phyloP scores from a whole-genome alignment of 2,797 vertebrate genomes.

The Lutjanus campechanus region DNA sequence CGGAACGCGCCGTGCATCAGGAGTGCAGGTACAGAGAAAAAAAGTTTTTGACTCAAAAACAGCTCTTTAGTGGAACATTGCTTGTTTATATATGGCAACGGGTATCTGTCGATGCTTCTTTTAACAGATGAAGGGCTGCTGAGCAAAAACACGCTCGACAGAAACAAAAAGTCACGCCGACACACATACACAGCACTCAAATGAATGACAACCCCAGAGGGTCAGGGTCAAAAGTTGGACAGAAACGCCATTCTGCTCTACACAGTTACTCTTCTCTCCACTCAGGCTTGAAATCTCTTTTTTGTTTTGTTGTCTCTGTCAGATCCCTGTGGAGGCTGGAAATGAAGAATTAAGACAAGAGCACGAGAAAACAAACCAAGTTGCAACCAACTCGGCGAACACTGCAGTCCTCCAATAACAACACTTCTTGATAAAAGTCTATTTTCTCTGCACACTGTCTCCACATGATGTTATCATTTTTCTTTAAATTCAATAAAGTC shows the following conservation, averaged over 20 bases:
- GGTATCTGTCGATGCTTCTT: not conserved
- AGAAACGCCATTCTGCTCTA: slow-evolving; percentile 17
- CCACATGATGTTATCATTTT: slow-evolving; percentile 80
- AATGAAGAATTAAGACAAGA: slow-evolving; percentile 80
- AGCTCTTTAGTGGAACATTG: not conserved
- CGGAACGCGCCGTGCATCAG: not conserved
- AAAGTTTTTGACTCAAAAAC: slow-evolving; percentile 26
- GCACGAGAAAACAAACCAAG: slow-evolving; percentile 71
- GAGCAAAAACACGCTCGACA: not conserved
- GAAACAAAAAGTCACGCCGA: slow-evolving; percentile 13
- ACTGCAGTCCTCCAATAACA: slow-evolving; percentile 77
- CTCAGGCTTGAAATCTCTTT: slow-evolving; percentile 49
- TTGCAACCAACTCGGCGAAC: slow-evolving; percentile 67
- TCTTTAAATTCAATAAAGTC: slow-evolving; percentile 80
- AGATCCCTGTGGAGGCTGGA: slow-evolving; percentile 73
- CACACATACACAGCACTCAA: slow-evolving; percentile 11
- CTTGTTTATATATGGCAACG: not conserved
- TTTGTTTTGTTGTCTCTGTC: slow-evolving; percentile 56
- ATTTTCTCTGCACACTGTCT: slow-evolving; percentile 79
- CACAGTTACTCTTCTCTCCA: slow-evolving; percentile 34
- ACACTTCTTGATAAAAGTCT: slow-evolving; percentile 83
- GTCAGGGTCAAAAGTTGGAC: slow-evolving; percentile 45
- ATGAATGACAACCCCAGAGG: slow-evolving; percentile 20
- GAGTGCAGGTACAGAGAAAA: slow-evolving; percentile 13
- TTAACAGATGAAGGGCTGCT: not conserved